These are phyloP conservation scores for Linepithema humile DNA, from an alignment of 1,140 invertebrate species.

Conservation along the genomic window DNA sequence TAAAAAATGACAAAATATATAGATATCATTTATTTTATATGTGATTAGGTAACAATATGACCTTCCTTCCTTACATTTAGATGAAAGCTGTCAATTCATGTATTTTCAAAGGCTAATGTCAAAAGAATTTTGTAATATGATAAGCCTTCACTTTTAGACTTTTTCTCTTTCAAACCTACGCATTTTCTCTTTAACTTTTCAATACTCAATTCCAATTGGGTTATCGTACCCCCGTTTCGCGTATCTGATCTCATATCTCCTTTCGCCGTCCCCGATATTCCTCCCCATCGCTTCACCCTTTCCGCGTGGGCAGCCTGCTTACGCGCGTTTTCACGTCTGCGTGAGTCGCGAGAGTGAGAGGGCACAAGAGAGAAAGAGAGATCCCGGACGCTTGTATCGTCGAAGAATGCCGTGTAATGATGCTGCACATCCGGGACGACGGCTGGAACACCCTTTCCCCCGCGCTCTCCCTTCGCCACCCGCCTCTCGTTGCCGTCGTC, in stretches of 20 bases:
- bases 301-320: conserved; percentile 4
- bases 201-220: not conserved
- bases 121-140: not conserved
- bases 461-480: not conserved
- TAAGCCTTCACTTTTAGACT: not conserved
- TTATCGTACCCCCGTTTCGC: not conserved
- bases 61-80: not conserved
- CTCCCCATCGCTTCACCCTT: not conserved
- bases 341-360: not conserved
- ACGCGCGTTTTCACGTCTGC: conserved; percentile 5
- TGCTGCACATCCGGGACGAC: conserved; percentile 72
- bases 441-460: conserved; percentile 47
- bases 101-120: not conserved
- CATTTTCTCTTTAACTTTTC: not conserved
- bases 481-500: conserved; percentile 35
- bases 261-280: not conserved
- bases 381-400: conserved; percentile 50
- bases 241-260: not conserved
- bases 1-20: not conserved
- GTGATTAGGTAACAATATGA: too few species aligned
- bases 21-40: not conserved
- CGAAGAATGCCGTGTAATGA: conserved; percentile 71
- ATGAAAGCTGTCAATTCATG: not conserved
- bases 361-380: not conserved
- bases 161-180: not conserved